Conservation (phyloP, 2,888 invertebrate species). For the Bombylius major region DNA sequence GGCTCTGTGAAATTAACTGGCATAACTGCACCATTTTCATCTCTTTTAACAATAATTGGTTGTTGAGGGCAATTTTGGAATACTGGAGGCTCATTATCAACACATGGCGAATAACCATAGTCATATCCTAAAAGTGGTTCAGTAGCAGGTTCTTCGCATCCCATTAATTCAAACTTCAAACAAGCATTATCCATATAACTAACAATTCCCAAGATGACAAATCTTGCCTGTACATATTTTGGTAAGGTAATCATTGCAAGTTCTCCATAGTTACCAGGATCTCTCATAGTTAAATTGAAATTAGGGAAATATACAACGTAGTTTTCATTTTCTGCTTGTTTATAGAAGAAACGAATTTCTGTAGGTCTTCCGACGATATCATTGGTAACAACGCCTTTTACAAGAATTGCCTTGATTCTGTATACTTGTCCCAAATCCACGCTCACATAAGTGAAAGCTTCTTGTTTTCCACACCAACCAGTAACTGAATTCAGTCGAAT, state of each 20-base stretch:
- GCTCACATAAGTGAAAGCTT: conserved; percentile 90
- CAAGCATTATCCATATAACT: conserved; percentile 96
- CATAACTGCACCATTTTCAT: conserved; percentile 75
- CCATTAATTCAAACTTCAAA: conserved; percentile 90
- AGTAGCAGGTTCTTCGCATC: conserved; percentile 74
- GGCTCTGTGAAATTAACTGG: conserved; percentile 91
- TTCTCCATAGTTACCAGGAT: conserved; percentile 94
- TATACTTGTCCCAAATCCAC: conserved; percentile 90
- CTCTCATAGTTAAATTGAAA: conserved; percentile 85
- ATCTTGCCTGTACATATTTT: conserved; percentile 85
- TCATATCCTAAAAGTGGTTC: conserved; percentile 85
- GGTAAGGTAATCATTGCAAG: conserved; percentile 91
- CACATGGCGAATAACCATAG: conserved; percentile 86
- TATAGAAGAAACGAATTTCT: conserved; percentile 94
- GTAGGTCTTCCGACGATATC: conserved; percentile 92
- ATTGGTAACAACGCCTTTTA: conserved; percentile 89
- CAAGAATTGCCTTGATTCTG: conserved; percentile 81
- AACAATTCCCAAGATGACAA: conserved; percentile 87
- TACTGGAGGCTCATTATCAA: conserved; percentile 90
- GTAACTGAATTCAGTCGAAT: conserved; percentile 84
- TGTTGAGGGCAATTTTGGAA: conserved; percentile 94
- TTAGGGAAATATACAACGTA: conserved; percentile 96
- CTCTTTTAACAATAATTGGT: conserved; percentile 78
- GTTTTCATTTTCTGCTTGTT: conserved; percentile 84
- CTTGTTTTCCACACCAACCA: conserved; percentile 95